Evolutionary conservation across 2,797 vertebrate species (phyloP).

Genomic region (Pseudopleuronectes americanus): DNA sequence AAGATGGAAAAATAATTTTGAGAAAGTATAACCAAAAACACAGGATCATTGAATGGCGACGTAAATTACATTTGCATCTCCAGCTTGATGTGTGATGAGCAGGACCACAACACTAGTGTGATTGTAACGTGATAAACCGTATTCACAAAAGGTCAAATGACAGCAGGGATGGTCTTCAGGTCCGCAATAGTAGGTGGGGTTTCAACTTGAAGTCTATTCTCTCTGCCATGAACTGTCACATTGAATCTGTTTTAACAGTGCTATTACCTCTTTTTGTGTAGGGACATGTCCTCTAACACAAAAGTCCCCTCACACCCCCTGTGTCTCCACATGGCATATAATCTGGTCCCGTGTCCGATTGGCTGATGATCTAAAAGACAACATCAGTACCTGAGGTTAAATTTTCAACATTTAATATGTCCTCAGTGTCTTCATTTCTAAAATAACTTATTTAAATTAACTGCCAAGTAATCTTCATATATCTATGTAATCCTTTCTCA

Average conservation of each 20-base stretch:
- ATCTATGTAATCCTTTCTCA: no score
- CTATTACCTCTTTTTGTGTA: constrained; percentile 41
- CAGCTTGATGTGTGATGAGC: constrained; percentile 18
- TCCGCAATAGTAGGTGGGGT: constrained; percentile 38
- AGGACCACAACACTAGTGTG: constrained; percentile 27
- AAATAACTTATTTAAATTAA: background rate
- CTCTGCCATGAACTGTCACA: constrained; percentile 64
- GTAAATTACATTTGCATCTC: background rate
- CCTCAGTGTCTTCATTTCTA: background rate
- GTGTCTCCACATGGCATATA: constrained; percentile 19
- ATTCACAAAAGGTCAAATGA: constrained; percentile 67
- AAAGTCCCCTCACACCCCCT: constrained; percentile 29
- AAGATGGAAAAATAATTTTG: no score
- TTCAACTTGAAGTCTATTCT: constrained; percentile 64
- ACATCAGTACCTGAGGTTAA: background rate
- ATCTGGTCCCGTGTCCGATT: constrained; percentile 21
- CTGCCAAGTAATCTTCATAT: no score
- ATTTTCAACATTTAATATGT: background rate
- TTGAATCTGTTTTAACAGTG: constrained; percentile 34
- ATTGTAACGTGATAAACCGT: constrained; percentile 51
- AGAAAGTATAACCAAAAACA: no score
- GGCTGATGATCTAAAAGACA: constrained; percentile 25
- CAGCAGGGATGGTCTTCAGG: constrained; percentile 63
- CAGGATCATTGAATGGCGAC: background rate
- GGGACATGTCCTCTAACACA: constrained; percentile 47